These are phyloP conservation scores for Hydra vulgaris DNA, from an alignment of 30 jellyfish, hydroid and myxozoan genomes.

Conservation along the genomic window DNA sequence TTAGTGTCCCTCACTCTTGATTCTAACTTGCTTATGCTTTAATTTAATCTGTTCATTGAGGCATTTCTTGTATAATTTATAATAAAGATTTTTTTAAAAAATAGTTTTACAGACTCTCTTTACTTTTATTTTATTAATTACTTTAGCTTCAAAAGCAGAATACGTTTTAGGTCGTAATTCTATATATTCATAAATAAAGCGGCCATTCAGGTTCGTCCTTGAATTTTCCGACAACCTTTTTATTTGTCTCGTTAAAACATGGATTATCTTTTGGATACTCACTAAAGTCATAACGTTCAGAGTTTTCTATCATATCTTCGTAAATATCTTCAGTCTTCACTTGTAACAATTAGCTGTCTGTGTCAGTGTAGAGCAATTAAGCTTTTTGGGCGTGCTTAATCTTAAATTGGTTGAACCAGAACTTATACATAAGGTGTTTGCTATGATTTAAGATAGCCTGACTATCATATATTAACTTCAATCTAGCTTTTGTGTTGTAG, in stretches of 20 bases:
- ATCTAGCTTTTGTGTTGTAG: not conserved
- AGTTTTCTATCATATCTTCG: not conserved
- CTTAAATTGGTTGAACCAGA: not conserved
- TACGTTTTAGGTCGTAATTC: not conserved
- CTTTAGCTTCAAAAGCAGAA: not conserved
- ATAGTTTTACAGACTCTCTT: not conserved
- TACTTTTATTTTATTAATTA: not conserved
- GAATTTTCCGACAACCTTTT: not conserved
- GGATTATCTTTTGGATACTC: not conserved
- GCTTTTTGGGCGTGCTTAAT: not conserved
- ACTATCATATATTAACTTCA: no score
- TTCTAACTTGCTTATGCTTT: not conserved
- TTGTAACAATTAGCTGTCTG: not conserved
- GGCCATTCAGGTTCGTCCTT: not conserved
- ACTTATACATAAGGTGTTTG: not conserved
- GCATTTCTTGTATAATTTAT: not conserved
- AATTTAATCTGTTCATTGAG: not conserved
- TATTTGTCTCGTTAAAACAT: not conserved
- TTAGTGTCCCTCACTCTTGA: not conserved
- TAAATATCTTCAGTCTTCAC: not conserved
- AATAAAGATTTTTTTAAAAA: not conserved
- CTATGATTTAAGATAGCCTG: not conserved
- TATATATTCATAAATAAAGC: not conserved
- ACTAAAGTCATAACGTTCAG: not conserved
- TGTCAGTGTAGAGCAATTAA: not conserved